These are phyloP conservation scores for Noctuana brunneofusca DNA, from an alignment of 2,888 invertebrate species.

Conservation along the genomic window DNA sequence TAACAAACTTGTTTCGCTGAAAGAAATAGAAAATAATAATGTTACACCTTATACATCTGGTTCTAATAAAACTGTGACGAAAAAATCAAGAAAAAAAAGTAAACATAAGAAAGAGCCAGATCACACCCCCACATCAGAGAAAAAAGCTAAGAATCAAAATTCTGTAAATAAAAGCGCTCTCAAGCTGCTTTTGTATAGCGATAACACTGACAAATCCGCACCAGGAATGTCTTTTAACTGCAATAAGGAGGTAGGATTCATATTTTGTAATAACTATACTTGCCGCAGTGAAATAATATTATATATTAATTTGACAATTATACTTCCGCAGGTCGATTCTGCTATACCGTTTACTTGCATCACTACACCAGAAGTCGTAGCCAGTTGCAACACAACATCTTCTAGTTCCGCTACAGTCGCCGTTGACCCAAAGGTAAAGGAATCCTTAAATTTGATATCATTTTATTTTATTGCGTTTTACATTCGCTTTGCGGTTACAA, in stretches of 20 bases:
- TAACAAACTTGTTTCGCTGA: constrained; percentile 42
- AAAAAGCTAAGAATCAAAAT: constrained; percentile 13
- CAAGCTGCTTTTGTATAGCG: constrained; percentile 63
- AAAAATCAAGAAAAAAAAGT: constrained; percentile 38
- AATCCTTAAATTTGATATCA: background rate
- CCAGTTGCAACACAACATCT: constrained; percentile 72
- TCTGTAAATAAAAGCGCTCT: constrained; percentile 56
- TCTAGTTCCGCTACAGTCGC: constrained; percentile 60
- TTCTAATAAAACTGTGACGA: constrained; percentile 39
- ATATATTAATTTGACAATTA: constrained; percentile 21
- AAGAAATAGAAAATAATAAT: constrained; percentile 46
- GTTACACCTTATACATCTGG: constrained; percentile 42
- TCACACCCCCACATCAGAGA: background rate
- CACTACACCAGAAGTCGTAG: constrained; percentile 77
- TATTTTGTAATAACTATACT: background rate
- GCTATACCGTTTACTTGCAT: constrained; percentile 80
- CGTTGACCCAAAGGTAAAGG: constrained; percentile 68
- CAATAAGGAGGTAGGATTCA: constrained; percentile 62
- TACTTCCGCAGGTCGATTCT: constrained; percentile 68
- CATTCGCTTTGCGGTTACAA: constrained; percentile 15
- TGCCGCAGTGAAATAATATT: background rate
- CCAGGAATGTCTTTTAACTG: constrained; percentile 47
- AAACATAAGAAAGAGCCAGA: constrained; percentile 36
- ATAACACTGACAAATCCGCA: constrained; percentile 48
- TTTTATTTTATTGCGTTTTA: background rate